Percentiles rank a stretch among this genome's conserved stretches.
These are phyloP conservation scores for Notodonta dromedarius DNA, from an alignment of 2,888 invertebrate species.

Conservation along the genomic window DNA sequence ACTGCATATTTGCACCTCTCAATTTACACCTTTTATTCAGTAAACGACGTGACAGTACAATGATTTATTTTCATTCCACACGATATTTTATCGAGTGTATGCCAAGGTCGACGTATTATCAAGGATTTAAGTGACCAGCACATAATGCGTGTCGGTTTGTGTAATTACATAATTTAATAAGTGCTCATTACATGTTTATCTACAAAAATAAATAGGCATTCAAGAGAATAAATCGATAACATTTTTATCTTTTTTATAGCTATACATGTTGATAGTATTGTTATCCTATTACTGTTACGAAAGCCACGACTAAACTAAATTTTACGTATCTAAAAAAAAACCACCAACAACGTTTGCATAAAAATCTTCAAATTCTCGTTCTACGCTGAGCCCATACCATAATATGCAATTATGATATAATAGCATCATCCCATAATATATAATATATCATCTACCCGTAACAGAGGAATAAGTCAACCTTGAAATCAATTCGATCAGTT, in stretches of 20 bases:
- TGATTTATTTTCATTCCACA: neutral
- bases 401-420: too few relatives aligned
- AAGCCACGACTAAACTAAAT: too few relatives aligned
- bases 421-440: too few relatives aligned
- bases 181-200: neutral
- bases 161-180: neutral
- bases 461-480: neutral
- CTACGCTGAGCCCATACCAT: too few relatives aligned
- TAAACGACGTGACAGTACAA: neutral
- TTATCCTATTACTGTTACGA: too few relatives aligned
- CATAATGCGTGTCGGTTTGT: neutral
- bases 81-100: constrained; percentile 1
- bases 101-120: constrained; percentile 2
- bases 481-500: neutral
- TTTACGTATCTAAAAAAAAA: too few relatives aligned
- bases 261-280: too few relatives aligned
- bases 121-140: neutral
- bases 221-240: neutral
- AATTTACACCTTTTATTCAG: constrained; percentile 22
- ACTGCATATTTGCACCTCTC: constrained; percentile 21
- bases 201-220: neutral
- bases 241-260: neutral
- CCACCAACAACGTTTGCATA: too few relatives aligned
- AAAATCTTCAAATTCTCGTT: too few relatives aligned
- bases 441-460: too few relatives aligned